Evolutionary conservation across 2,113 vertebrate genomes (phyloP), one percentile per base, ranked within the genome.

Genomic region (Zosterops lateralis): DNA sequence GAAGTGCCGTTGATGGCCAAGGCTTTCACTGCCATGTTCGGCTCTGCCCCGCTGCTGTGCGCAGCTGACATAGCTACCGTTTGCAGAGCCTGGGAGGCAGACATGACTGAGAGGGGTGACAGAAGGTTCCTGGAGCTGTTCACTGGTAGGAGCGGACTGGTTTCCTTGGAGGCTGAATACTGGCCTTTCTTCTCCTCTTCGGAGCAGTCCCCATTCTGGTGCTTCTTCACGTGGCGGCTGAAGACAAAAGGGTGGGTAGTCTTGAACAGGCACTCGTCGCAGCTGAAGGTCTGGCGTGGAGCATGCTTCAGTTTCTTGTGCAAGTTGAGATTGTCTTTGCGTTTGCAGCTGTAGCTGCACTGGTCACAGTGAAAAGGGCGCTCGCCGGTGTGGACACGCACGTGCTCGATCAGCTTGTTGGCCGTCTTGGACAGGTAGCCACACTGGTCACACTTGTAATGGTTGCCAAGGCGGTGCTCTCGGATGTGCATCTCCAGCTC

Each of bases 281-380:
- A 99, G 98, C 98, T 98, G 97, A 99, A 99, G 95, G 98, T 99
- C 98, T 99, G 99, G 97, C 99, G 98, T 36, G 99, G 99, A 81
- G 99, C 98, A 81, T 99, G 99, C 98, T 99, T 99, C 98, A 99
- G 98, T 98, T 99, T 99, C 98, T 99, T 99, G 99, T 99, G 99
- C 98, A 99, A 98, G 98, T 99, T 99, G 97, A 99, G 99, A 99
- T 99, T 99, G 99, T 99, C 99, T 98, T 99, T 99, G 98, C 99
- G 99, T 97, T 99, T 99, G 98, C 99, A 99, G 99, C 99, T 99
- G 96, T 99, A 99, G 97, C 98, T 98, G 98, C 99, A 99, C 98
- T 99, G 99, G 98, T 99, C 99, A 98, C 99, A 99, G 99, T 99
- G 99, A 98, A 99, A 99, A 98, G 99, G 99, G 98, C 99, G 99